Percentiles rank a stretch among this genome's conserved stretches.
phyloP scores from a whole-genome alignment of 2,797 vertebrate species.

The Onychomys leucogaster region DNA sequence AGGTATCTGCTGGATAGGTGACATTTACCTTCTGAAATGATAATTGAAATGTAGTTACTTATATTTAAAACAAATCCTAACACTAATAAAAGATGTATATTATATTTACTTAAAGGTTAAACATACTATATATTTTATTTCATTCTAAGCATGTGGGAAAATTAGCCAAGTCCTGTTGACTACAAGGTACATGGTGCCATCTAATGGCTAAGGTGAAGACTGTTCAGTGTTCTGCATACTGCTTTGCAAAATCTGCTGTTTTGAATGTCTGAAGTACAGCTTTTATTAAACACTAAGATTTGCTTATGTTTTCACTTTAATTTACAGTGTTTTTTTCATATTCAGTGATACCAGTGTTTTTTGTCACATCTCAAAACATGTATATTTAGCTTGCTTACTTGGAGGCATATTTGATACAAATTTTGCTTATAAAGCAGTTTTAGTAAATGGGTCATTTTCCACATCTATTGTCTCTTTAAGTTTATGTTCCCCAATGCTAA shows the following conservation, averaged over 20 bases:
- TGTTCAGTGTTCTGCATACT: slow-evolving; percentile 12
- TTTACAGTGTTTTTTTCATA: not conserved
- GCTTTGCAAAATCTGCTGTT: slow-evolving; percentile 2
- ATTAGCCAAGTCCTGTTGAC: slow-evolving; percentile 22
- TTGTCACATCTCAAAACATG: not conserved
- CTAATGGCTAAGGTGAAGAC: slow-evolving; percentile 80
- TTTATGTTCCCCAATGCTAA: not conserved
- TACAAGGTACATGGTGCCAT: slow-evolving; percentile 77
- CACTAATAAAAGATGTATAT: not conserved
- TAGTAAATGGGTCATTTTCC: slow-evolving; percentile 2
- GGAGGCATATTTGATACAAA: slow-evolving; percentile 5
- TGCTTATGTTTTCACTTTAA: slow-evolving; percentile 30
- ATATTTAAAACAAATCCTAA: slow-evolving; percentile 55
- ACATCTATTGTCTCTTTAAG: not conserved
- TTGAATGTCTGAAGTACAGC: not conserved
- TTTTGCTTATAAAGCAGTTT: slow-evolving; percentile 43
- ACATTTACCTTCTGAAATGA: slow-evolving; percentile 28
- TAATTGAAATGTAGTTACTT: not conserved
- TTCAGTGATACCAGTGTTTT: not conserved
- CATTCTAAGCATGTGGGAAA: not conserved
- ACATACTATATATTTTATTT: not conserved
- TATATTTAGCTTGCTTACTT: slow-evolving; percentile 18
- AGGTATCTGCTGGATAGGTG: not conserved
- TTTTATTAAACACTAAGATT: slow-evolving; percentile 36
- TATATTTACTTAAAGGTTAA: slow-evolving; percentile 46